phyloP scores from a whole-genome alignment of 2,888 invertebrate genomes.

The Orthosia gracilis region DNA sequence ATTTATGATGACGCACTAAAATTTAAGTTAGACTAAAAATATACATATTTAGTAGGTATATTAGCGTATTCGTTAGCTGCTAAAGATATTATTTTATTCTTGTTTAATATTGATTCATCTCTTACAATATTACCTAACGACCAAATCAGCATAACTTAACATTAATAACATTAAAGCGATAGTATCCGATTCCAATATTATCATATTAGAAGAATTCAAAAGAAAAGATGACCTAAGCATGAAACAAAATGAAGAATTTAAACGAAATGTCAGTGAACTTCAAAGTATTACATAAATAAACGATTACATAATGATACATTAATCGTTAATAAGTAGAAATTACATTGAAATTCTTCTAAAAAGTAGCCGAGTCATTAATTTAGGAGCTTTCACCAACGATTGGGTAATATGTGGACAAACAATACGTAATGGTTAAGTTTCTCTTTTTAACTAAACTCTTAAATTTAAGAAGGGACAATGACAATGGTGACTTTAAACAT shows the following conservation, averaged over 20 bases:
- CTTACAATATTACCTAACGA: conserved; percentile 19
- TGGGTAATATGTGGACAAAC: conserved; percentile 72
- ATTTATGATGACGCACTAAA: not conserved
- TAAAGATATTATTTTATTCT: not conserved
- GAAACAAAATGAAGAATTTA: conserved; percentile 14
- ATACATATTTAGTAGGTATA: not conserved
- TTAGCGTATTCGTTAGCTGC: not conserved
- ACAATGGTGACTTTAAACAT: conserved; percentile 54
- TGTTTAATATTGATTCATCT: not conserved
- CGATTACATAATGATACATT: conserved; percentile 65
- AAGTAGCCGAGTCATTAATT: conserved; percentile 74
- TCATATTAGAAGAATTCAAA: conserved; percentile 2
- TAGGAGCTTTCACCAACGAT: conserved; percentile 75
- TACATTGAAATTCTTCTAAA: conserved; percentile 71
- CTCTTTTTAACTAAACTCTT: conserved; percentile 69
- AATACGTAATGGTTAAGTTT: conserved; percentile 72
- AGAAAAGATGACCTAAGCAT: conserved; percentile 17
- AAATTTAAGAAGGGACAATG: conserved; percentile 55
- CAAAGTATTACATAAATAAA: conserved; percentile 50
- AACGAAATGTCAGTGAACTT: conserved; percentile 45
- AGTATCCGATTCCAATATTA: conserved; percentile 22
- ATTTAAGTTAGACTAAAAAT: not conserved
- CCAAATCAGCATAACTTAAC: conserved; percentile 18
- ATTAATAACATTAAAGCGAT: conserved; percentile 15
- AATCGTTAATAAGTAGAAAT: conserved; percentile 70